These are phyloP conservation scores for Lasiurus borealis DNA, from an alignment of 2,113 vertebrate species.

Conservation along the genomic window DNA sequence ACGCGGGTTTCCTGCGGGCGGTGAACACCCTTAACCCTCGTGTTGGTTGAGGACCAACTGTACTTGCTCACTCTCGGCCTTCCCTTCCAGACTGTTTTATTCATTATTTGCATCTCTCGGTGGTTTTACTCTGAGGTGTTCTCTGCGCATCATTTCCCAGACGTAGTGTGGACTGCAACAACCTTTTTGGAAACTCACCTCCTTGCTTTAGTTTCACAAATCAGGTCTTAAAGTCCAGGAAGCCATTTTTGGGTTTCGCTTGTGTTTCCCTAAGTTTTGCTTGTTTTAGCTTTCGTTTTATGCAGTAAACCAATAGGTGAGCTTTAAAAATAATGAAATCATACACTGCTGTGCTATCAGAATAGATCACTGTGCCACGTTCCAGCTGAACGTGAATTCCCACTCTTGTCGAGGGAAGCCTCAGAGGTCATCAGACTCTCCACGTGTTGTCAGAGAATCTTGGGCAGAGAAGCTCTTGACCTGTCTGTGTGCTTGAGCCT, in stretches of 20 bases:
- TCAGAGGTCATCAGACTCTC: neutral
- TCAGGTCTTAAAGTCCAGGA: neutral
- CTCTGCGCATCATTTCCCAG: neutral
- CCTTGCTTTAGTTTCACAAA: neutral
- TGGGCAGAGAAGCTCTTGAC: neutral
- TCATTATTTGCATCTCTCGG: neutral
- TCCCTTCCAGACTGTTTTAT: neutral
- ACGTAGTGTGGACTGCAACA: no score
- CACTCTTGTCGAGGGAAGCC: neutral
- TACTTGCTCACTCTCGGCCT: accelerated
- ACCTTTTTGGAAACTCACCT: neutral
- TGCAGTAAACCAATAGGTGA: neutral
- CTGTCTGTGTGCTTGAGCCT: neutral
- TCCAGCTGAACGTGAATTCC: neutral
- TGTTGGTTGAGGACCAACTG: neutral
- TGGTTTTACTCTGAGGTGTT: neutral
- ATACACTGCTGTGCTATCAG: neutral
- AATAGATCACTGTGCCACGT: neutral
- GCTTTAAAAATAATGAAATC: neutral
- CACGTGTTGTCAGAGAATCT: neutral
- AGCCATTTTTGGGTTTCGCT: neutral
- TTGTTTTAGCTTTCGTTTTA: constrained; percentile 20
- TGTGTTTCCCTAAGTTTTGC: neutral
- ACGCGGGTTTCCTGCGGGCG: neutral
- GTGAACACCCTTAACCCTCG: accelerated